These are phyloP conservation scores for Corythornis cristatus DNA, from an alignment of 2,113 vertebrate species.

Conservation along the genomic window DNA sequence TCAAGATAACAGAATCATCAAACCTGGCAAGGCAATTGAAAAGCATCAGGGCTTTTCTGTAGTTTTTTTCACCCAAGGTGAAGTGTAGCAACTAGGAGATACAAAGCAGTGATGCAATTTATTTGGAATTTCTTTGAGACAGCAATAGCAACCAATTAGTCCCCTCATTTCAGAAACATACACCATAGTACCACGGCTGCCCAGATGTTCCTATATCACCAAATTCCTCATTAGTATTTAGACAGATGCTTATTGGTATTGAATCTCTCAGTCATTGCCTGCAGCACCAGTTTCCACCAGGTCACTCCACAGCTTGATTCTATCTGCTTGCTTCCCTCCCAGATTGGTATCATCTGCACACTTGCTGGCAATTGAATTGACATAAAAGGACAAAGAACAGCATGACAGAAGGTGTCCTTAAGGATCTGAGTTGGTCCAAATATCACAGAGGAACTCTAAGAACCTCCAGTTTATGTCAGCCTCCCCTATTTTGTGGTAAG, in stretches of 20 bases:
- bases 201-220: neutral
- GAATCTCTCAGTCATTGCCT: neutral
- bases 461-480: neutral
- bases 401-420: neutral
- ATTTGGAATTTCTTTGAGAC: neutral
- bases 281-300: neutral
- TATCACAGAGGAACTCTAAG: neutral
- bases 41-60: neutral
- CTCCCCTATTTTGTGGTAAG: neutral
- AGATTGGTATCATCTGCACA: neutral
- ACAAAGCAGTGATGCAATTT: neutral
- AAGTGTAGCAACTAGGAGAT: neutral
- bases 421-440: neutral
- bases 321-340: neutral
- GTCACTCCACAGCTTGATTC: neutral
- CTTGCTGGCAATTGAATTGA: neutral
- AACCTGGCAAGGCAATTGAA: neutral
- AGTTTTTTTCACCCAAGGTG: neutral
- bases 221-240: neutral
- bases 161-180: neutral
- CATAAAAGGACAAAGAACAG: neutral
- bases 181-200: neutral
- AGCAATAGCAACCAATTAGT: neutral
- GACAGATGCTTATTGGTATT: neutral
- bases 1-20: neutral